Evolutionary conservation across 2,797 vertebrate genomes (phyloP).

Genomic region (Malurus splendens): DNA sequence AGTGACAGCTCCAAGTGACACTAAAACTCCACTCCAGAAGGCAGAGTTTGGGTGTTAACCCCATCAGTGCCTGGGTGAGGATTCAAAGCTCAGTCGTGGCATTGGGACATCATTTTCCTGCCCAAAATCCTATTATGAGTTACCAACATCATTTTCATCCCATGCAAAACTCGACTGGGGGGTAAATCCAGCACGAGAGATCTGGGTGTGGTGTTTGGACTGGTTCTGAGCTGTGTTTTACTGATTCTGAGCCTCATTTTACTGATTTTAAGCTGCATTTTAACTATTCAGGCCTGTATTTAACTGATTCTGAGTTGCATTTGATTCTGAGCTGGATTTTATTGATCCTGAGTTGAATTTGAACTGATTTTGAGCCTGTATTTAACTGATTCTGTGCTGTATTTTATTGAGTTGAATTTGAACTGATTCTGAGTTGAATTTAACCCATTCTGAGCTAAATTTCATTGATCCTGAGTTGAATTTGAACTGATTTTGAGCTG

Average conservation of each 20-base stretch:
- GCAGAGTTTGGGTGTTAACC: background rate
- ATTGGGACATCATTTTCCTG: fast-evolving
- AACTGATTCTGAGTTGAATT: background rate
- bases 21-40: background rate
- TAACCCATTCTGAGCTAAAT: fast-evolving
- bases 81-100: fast-evolving
- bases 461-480: background rate
- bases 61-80: background rate
- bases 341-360: background rate
- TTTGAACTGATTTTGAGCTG: background rate
- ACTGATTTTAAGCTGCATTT: background rate
- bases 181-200: background rate
- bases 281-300: fast-evolving
- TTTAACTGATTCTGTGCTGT: background rate
- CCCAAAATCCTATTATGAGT: background rate
- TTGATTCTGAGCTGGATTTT: background rate
- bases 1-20: background rate
- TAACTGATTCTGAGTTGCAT: no score
- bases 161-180: background rate
- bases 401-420: background rate
- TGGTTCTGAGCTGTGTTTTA: background rate
- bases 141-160: fast-evolving
- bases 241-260: background rate
- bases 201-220: background rate
- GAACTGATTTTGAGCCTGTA: background rate